Evolutionary conservation across 2,888 invertebrate species (phyloP).

Genomic region (Parnassius apollo): DNA sequence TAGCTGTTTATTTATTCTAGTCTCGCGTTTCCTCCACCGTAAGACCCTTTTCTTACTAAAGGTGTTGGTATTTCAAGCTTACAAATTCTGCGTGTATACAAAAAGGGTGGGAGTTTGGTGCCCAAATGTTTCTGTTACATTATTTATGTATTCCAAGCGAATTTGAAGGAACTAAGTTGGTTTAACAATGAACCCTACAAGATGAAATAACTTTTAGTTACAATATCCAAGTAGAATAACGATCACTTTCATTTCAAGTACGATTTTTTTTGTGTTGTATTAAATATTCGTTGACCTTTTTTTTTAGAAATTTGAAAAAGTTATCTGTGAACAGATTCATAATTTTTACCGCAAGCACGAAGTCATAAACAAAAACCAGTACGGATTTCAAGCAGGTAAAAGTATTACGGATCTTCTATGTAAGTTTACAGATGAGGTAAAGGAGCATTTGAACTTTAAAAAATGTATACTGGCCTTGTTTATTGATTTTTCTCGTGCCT

Average conservation of each 20-base stretch:
- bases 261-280: too few species aligned
- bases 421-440: too few species aligned
- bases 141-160: constrained; percentile 33
- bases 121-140: constrained; percentile 31
- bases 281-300: too few species aligned
- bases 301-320: too few species aligned
- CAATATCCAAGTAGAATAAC: constrained; percentile 13
- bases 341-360: too few species aligned
- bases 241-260: neutral
- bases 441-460: too few species aligned
- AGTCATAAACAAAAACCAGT: too few species aligned
- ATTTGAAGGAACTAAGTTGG: constrained; percentile 14
- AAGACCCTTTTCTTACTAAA: constrained; percentile 38
- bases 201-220: constrained; percentile 15
- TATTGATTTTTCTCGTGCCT: too few species aligned
- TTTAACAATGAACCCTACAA: constrained; percentile 20
- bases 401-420: too few species aligned
- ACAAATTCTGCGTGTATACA: constrained; percentile 33
- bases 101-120: constrained; percentile 24
- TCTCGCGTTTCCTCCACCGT: constrained; percentile 44
- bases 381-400: too few species aligned
- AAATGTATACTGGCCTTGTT: too few species aligned
- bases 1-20: constrained; percentile 55
- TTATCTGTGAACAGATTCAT: too few species aligned
- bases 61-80: constrained; percentile 32